Percentiles rank a stretch among this genome's conserved stretches.
Conservation (phyloP, 2,113 vertebrate genomes). For the Corythornis vintsioides region DNA sequence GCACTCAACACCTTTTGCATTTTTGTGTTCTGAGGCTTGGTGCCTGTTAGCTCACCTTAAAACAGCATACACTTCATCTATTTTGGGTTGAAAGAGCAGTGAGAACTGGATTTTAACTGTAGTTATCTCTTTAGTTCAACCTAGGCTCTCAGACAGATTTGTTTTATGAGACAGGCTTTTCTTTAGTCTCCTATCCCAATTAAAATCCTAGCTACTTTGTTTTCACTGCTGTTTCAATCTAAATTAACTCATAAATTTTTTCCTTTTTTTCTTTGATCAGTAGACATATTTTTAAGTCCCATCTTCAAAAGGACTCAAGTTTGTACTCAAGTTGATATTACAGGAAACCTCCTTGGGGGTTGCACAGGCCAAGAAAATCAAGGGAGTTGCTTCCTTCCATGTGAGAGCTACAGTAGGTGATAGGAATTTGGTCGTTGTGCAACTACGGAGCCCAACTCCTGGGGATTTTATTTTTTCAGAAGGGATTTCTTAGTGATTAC, state of each 20-base stretch:
- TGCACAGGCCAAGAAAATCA: neutral
- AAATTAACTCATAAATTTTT: neutral
- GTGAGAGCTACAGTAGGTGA: neutral
- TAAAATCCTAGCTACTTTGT: slow-evolving; percentile 30
- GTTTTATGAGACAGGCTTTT: slow-evolving; percentile 21
- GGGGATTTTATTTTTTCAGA: neutral
- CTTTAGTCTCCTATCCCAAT: neutral
- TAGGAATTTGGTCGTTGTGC: neutral
- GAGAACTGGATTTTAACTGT: neutral
- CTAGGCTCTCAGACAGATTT: neutral
- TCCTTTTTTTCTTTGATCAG: neutral
- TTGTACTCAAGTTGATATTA: neutral
- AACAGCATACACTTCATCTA: neutral
- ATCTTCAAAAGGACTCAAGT: neutral
- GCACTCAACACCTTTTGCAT: neutral
- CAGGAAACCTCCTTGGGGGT: neutral
- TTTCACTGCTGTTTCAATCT: neutral
- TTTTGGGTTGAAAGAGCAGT: neutral
- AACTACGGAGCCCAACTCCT: neutral
- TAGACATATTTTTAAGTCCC: neutral
- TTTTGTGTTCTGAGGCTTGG: neutral
- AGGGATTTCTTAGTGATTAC: neutral
- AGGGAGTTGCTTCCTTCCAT: neutral
- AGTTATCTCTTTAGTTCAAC: slow-evolving; percentile 12
- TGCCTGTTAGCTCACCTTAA: slow-evolving; percentile 4